Percentiles rank a stretch among this genome's conserved stretches.
These are phyloP conservation scores for Beroe forskalii DNA, from an alignment of 37 sponge, comb jelly and placozoan species.

Conservation along the genomic window DNA sequence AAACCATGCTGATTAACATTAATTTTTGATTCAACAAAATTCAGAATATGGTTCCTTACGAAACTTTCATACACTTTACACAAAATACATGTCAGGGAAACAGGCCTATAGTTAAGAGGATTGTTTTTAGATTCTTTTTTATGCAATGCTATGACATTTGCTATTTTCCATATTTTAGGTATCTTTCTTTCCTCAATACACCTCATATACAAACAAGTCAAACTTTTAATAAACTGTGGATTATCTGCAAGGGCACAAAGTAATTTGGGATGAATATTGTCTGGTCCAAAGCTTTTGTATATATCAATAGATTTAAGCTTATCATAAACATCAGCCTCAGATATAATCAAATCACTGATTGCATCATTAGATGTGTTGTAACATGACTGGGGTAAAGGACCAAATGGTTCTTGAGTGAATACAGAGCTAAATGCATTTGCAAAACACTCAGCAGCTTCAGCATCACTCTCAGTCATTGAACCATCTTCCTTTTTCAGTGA, in stretches of 20 bases:
- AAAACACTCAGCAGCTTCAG: background rate
- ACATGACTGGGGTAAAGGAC: too few relatives aligned
- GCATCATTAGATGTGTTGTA: too few relatives aligned
- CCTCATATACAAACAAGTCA: background rate
- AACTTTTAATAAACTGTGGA: background rate
- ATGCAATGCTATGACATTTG: too few relatives aligned
- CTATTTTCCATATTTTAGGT: slow-evolving; percentile 6
- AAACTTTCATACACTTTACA: too few relatives aligned
- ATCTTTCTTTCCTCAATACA: background rate
- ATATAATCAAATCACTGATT: background rate
- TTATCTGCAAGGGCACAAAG: background rate
- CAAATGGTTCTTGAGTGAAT: background rate
- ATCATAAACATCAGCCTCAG: background rate
- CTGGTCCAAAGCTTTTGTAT: too few relatives aligned
- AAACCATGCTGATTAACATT: too few relatives aligned
- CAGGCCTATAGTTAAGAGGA: too few relatives aligned
- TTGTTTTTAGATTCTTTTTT: too few relatives aligned
- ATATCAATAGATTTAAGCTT: background rate
- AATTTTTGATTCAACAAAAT: too few relatives aligned
- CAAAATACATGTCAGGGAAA: too few relatives aligned
- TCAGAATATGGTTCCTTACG: too few relatives aligned
- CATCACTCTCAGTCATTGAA: background rate
- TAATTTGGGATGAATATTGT: background rate
- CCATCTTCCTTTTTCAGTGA: background rate
- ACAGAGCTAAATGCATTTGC: background rate